phyloP scores from a whole-genome alignment of 1,140 invertebrate species.

The Danaus plexippus region DNA sequence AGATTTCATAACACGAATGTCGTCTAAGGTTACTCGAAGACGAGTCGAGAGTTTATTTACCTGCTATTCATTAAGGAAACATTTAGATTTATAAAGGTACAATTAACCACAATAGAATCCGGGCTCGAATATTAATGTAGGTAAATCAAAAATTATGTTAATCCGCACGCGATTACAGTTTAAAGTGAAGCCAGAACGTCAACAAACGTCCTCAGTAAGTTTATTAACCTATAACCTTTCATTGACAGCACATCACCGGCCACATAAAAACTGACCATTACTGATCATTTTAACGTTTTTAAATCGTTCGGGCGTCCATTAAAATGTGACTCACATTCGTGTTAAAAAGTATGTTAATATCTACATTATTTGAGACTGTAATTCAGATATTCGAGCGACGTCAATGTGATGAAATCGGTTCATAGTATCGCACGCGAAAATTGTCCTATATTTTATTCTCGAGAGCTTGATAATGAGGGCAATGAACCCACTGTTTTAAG shows the following conservation, averaged over 20 bases:
- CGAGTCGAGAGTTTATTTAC: slow-evolving; percentile 19
- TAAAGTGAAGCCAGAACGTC: slow-evolving; percentile 21
- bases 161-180: slow-evolving; percentile 22
- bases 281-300: too few species aligned
- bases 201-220: slow-evolving; percentile 35
- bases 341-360: too few species aligned
- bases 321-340: too few species aligned
- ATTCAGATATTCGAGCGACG: slow-evolving; percentile 25
- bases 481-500: slow-evolving; percentile 39
- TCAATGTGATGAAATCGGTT: slow-evolving; percentile 32
- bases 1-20: slow-evolving; percentile 11
- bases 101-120: slow-evolving; percentile 3
- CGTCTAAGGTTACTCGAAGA: slow-evolving; percentile 4
- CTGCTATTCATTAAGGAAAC: slow-evolving; percentile 9
- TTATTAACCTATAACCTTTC: slow-evolving; percentile 42
- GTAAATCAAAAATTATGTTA: slow-evolving; percentile 18
- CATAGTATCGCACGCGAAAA: slow-evolving; percentile 36
- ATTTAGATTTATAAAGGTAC: not conserved
- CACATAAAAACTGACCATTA: slow-evolving; percentile 1
- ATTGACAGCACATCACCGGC: slow-evolving; percentile 20
- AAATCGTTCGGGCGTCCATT: too few species aligned
- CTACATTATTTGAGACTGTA: not conserved
- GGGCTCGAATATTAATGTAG: too few species aligned
- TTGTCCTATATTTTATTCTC: slow-evolving; percentile 62
- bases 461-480: slow-evolving; percentile 49